Conservation (phyloP, 2,888 invertebrate genomes). For the Melanchra persicariae region DNA sequence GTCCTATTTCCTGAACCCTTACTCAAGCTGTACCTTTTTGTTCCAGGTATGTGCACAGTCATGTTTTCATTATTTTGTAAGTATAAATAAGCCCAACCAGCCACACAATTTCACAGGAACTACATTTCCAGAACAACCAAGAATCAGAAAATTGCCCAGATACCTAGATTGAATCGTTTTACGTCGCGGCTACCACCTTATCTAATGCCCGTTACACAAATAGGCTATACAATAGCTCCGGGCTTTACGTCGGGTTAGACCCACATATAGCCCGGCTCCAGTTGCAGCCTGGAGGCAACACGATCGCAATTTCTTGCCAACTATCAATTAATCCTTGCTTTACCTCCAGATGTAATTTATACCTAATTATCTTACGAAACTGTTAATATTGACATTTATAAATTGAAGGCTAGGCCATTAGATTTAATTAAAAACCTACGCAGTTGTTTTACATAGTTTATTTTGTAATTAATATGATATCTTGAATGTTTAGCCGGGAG, state of each 20-base stretch:
- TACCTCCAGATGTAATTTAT: slow-evolving; percentile 19
- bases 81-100: slow-evolving; percentile 7
- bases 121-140: slow-evolving; percentile 25
- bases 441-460: slow-evolving; percentile 1
- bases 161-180: slow-evolving; percentile 47
- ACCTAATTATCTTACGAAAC: slow-evolving; percentile 14
- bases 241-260: slow-evolving; percentile 15
- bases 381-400: slow-evolving; percentile 22
- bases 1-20: neutral
- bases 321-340: slow-evolving; percentile 37
- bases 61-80: slow-evolving; percentile 14
- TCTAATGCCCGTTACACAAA: slow-evolving; percentile 45
- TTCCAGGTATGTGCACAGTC: slow-evolving; percentile 47
- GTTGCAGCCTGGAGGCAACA: slow-evolving; percentile 21
- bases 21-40: neutral
- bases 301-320: slow-evolving; percentile 21
- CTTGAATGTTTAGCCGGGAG: slow-evolving; percentile 6
- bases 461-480: slow-evolving; percentile 4
- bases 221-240: slow-evolving; percentile 27
- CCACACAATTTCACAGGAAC: neutral
- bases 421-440: slow-evolving; percentile 37
- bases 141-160: slow-evolving; percentile 23
- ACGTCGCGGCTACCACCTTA: slow-evolving; percentile 38
- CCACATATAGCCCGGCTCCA: slow-evolving; percentile 7
- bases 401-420: neutral